These are phyloP conservation scores for Samia ricini DNA, from an alignment of 1,140 invertebrate genomes.

Conservation along the genomic window DNA sequence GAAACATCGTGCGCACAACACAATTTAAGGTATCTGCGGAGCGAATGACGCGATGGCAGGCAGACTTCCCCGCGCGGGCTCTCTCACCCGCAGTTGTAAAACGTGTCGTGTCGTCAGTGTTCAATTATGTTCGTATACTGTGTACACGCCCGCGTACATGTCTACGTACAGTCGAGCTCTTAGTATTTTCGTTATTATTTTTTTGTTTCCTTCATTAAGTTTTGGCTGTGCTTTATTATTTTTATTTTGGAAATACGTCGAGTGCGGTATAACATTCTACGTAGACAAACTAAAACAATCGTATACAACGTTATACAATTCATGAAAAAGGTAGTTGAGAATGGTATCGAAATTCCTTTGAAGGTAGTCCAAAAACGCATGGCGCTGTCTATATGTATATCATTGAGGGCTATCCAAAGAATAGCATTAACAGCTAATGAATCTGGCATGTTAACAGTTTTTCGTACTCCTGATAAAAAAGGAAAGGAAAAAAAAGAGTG, in stretches of 20 bases:
- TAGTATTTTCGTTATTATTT: neutral
- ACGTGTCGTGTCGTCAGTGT: neutral
- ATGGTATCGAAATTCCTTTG: neutral
- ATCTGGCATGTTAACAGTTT: constrained; percentile 10
- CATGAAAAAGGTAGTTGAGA: constrained; percentile 11
- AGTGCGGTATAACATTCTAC: neutral
- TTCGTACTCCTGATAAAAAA: constrained; percentile 27
- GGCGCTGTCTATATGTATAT: neutral
- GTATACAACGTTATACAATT: constrained; percentile 4
- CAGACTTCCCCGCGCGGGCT: no score
- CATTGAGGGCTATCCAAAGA: neutral
- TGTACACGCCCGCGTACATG: neutral
- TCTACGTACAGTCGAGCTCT: neutral
- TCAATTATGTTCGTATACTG: neutral
- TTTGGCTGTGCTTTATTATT: neutral
- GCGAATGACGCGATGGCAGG: neutral
- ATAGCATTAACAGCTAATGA: neutral
- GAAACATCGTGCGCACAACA: neutral
- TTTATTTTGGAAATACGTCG: neutral
- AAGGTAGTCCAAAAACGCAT: constrained; percentile 1
- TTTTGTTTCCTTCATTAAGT: neutral
- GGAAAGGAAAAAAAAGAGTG: constrained; percentile 14
- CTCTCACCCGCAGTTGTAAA: neutral
- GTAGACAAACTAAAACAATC: constrained; percentile 5
- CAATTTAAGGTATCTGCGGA: neutral